A percentile compares a stretch with the other conserved stretches of the same genome.
These are phyloP conservation scores for Rotaria sp. DNA, from an alignment of 2,888 invertebrate genomes.

Conservation along the genomic window DNA sequence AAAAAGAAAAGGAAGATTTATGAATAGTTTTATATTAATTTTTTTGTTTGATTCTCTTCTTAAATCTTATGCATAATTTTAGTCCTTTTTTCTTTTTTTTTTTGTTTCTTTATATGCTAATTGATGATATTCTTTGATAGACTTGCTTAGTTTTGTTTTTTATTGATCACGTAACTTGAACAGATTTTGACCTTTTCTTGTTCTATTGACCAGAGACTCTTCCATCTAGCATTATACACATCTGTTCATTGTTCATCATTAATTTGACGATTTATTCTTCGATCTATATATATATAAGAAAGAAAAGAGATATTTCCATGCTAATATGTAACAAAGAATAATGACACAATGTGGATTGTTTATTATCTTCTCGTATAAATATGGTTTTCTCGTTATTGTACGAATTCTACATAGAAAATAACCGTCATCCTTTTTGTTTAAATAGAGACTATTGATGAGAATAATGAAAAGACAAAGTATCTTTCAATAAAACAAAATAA, in stretches of 20 bases:
- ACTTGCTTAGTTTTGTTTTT: background rate
- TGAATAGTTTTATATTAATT: too few relatives aligned
- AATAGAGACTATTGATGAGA: background rate
- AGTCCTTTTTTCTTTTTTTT: background rate
- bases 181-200: background rate
- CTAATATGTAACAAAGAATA: background rate
- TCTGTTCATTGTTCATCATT: slow-evolving; percentile 4
- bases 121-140: background rate
- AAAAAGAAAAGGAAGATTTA: too few relatives aligned
- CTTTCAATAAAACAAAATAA: background rate
- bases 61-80: background rate
- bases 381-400: background rate
- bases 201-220: background rate
- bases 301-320: background rate
- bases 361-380: background rate
- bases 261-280: background rate
- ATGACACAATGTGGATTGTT: background rate
- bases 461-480: background rate
- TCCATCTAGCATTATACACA: background rate
- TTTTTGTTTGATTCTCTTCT: background rate
- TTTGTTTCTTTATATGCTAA: background rate
- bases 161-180: background rate
- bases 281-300: background rate
- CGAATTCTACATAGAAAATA: background rate
- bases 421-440: background rate